Percentiles rank a stretch among this genome's conserved stretches.
Conservation (phyloP, 2,113 vertebrate genomes). For the Ellobius talpinus region DNA sequence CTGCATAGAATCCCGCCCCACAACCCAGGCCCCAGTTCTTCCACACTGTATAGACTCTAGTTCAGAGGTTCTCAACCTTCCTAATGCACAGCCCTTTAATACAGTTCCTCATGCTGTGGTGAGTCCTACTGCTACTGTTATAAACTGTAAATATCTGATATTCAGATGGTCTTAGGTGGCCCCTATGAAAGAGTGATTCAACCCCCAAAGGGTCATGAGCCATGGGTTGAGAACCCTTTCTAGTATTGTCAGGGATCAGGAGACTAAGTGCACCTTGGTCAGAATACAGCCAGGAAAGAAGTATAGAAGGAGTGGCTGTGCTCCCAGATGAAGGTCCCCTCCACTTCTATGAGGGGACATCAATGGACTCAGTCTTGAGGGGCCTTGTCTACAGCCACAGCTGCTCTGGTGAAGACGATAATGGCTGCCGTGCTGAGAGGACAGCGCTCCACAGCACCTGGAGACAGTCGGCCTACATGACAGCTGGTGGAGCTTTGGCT, state of each 20-base stretch:
- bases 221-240: background rate
- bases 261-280: too few species aligned
- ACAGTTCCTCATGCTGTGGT: background rate
- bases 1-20: accelerated
- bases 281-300: background rate
- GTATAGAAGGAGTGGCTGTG: background rate
- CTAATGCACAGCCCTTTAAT: background rate
- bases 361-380: background rate
- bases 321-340: background rate
- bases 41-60: background rate
- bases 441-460: background rate
- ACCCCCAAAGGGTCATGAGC: background rate
- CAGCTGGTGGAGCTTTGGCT: background rate
- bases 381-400: background rate
- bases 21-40: too few species aligned
- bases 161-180: background rate
- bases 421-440: background rate
- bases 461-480: background rate
- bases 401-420: background rate
- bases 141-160: background rate
- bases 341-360: too few species aligned
- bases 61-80: too few species aligned
- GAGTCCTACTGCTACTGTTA: background rate
- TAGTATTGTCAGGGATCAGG: background rate
- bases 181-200: background rate